Conservation (phyloP, 2,113 vertebrate species). For the Paradisaea rubra region DNA sequence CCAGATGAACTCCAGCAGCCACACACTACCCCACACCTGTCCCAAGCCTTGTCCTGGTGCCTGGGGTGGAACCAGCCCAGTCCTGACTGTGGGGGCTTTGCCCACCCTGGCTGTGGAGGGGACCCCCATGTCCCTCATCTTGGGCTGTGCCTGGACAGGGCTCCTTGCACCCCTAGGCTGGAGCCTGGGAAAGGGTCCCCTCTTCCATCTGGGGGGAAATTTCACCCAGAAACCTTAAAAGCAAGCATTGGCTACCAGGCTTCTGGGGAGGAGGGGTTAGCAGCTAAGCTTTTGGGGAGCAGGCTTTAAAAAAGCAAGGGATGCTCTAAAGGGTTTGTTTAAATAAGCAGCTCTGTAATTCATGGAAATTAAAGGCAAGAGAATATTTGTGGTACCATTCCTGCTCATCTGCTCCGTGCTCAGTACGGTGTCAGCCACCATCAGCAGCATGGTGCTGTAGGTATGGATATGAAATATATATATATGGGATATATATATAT, state of each 20-base stretch:
- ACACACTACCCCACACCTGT: background rate
- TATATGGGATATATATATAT: too few relatives aligned
- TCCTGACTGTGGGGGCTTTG: background rate
- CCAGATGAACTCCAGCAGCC: background rate
- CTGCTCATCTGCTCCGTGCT: background rate
- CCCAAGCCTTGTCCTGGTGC: background rate
- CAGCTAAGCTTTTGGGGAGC: background rate
- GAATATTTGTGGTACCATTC: fast-evolving
- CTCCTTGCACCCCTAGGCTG: fast-evolving
- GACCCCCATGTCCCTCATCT: fast-evolving
- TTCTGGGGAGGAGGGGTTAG: background rate
- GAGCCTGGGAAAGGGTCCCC: fast-evolving
- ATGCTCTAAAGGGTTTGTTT: background rate
- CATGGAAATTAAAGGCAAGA: background rate
- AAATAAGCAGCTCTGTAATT: background rate
- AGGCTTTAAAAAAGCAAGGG: background rate
- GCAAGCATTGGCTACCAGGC: fast-evolving
- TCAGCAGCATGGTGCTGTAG: background rate
- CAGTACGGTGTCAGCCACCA: too few relatives aligned
- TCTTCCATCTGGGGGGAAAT: background rate
- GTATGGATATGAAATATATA: too few relatives aligned
- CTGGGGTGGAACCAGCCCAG: background rate
- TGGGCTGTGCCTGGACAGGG: background rate
- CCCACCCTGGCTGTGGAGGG: background rate
- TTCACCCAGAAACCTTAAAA: background rate